These are phyloP conservation scores for Euschistus heros DNA, from an alignment of 1,140 invertebrate genomes.

Conservation along the genomic window DNA sequence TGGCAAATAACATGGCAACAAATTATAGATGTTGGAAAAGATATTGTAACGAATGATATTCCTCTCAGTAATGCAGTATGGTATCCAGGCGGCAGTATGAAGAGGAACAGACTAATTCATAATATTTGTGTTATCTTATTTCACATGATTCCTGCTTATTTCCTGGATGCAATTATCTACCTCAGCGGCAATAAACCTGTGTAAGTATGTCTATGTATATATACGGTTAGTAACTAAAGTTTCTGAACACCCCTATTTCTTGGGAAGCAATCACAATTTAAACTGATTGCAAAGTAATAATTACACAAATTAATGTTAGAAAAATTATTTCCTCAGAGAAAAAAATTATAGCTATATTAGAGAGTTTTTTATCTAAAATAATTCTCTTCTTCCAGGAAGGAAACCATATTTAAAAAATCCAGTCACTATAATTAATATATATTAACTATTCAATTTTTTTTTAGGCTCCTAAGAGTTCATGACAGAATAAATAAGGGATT, in stretches of 20 bases:
- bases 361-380: too few species aligned
- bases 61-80: conserved; percentile 70
- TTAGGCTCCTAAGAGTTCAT: conserved; percentile 60
- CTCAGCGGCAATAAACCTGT: conserved; percentile 70
- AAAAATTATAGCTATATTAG: too few species aligned
- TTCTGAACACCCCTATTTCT: too few species aligned
- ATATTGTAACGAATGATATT: conserved; percentile 55
- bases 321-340: too few species aligned
- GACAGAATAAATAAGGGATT: conserved; percentile 67
- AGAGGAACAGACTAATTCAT: conserved; percentile 60
- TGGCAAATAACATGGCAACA: conserved; percentile 64
- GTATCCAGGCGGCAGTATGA: conserved; percentile 85
- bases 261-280: too few species aligned
- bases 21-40: conserved; percentile 72
- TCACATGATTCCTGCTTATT: conserved; percentile 72
- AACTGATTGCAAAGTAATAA: too few species aligned
- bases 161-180: conserved; percentile 63
- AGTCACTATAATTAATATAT: conserved; percentile 32
- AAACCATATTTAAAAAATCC: neutral
- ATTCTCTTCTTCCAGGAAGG: too few species aligned
- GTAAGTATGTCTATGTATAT: too few species aligned
- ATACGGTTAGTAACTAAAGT: too few species aligned
- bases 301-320: too few species aligned
- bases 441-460: conserved; percentile 38
- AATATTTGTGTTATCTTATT: conserved; percentile 69